Evolutionary conservation across 2,888 invertebrate genomes (phyloP).

Genomic region (Diabrotica balteata): DNA sequence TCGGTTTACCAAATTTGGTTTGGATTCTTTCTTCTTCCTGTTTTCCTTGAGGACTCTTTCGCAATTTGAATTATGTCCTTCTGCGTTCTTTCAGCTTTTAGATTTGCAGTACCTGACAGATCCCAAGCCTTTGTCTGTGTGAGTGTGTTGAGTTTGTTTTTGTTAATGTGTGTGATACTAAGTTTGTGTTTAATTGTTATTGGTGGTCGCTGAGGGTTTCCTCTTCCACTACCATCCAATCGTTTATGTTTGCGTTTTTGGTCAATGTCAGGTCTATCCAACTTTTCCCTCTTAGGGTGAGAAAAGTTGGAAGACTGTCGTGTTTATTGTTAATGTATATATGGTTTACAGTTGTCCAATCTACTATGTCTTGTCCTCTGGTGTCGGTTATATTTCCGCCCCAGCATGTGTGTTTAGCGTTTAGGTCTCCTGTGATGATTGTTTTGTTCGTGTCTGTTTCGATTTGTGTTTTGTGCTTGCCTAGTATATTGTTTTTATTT

Average conservation of each 20-base stretch:
- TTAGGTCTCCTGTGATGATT: slow-evolving; percentile 28
- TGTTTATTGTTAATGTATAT: slow-evolving; percentile 23
- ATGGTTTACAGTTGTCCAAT: slow-evolving; percentile 16
- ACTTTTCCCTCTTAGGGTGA: slow-evolving; percentile 29
- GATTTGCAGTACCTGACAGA: neutral
- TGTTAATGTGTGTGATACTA: neutral
- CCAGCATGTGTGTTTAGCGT: slow-evolving; percentile 34
- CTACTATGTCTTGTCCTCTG: slow-evolving; percentile 31
- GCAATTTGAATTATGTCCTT: neutral
- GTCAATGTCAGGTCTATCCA: slow-evolving; percentile 35
- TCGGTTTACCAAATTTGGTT: neutral
- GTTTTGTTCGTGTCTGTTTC: neutral
- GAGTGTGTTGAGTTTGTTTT: neutral
- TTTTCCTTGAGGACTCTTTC: neutral
- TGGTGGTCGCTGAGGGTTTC: slow-evolving; percentile 38
- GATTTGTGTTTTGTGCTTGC: neutral
- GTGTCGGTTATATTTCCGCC: slow-evolving; percentile 27
- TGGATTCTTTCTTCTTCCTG: neutral
- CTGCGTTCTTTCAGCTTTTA: neutral
- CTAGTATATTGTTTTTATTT: slow-evolving; percentile 5
- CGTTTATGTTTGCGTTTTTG: slow-evolving; percentile 8
- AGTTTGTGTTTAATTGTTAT: slow-evolving; percentile 1
- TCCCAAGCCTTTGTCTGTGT: neutral
- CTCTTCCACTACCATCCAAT: slow-evolving; percentile 5
- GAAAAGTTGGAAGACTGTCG: slow-evolving; percentile 25